These are phyloP conservation scores for Yponomeuta evonymella DNA, from an alignment of 2,888 invertebrate genomes.

Conservation along the genomic window DNA sequence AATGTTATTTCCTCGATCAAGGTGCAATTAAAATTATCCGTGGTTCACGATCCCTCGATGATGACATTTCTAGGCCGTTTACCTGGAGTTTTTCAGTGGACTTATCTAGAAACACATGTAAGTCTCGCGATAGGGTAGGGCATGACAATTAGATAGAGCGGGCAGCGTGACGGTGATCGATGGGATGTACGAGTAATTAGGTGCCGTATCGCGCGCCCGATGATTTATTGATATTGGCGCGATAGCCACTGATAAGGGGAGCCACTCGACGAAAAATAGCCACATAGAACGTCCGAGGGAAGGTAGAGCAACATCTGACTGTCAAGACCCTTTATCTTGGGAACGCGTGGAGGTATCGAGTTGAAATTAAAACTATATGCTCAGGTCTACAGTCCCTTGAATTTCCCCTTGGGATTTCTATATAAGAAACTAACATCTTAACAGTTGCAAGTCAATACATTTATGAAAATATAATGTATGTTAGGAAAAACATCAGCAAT, in stretches of 20 bases:
- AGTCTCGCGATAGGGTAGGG: not conserved
- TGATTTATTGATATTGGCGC: conserved; percentile 70
- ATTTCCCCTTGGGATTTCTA: no score
- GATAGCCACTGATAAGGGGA: conserved; percentile 35
- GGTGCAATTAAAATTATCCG: no score
- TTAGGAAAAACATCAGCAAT: no score
- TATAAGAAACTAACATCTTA: no score
- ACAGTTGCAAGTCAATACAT: no score
- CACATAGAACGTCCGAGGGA: not conserved
- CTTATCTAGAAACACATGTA: conserved; percentile 12
- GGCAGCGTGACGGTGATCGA: conserved; percentile 43
- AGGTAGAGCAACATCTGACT: not conserved
- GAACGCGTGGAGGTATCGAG: no score
- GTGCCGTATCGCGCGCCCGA: conserved; percentile 44
- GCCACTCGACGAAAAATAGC: not conserved
- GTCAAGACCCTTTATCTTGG: no score
- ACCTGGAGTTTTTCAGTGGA: not conserved
- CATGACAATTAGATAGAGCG: not conserved
- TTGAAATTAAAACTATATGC: no score
- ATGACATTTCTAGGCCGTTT: not conserved
- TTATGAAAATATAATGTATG: no score
- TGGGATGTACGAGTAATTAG: conserved; percentile 67
- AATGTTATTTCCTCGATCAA: no score
- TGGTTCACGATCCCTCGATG: no score
- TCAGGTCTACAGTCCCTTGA: no score